A percentile compares a stretch with the other conserved stretches of the same genome.
Evolutionary conservation across 2,113 vertebrate genomes (phyloP).

Genomic region (Raja brachyura): DNA sequence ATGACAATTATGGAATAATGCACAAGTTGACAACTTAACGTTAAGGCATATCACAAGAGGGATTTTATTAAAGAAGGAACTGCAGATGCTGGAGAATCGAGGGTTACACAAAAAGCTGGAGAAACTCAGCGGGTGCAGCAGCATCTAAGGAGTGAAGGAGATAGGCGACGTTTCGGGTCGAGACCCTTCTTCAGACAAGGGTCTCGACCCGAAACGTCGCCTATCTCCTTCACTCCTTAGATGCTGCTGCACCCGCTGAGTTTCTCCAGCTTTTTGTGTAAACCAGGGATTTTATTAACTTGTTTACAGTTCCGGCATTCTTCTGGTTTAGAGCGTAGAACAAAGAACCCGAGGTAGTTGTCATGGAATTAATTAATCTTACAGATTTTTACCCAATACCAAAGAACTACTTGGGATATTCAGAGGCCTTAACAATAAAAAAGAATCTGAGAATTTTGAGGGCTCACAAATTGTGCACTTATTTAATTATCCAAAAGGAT

Average conservation of each 20-base stretch:
- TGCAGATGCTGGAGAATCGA: too few relatives aligned
- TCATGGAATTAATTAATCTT: neutral
- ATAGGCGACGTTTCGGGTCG: too few relatives aligned
- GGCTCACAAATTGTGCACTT: neutral
- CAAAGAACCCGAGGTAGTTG: neutral
- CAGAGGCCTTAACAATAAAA: neutral
- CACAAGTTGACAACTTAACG: neutral
- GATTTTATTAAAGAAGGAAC: too few relatives aligned
- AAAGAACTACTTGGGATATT: neutral
- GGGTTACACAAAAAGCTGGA: too few relatives aligned
- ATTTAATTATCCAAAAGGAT: constrained; percentile 16
- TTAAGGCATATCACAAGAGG: neutral
- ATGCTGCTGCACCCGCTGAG: too few relatives aligned
- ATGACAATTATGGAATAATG: neutral
- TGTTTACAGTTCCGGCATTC: neutral
- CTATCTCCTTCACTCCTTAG: too few relatives aligned
- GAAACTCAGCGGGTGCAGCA: too few relatives aligned
- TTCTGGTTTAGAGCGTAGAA: neutral
- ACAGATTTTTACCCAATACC: neutral
- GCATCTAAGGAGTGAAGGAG: too few relatives aligned
- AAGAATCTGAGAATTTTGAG: neutral
- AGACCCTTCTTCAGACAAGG: too few relatives aligned
- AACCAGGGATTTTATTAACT: neutral
- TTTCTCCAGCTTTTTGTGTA: too few relatives aligned
- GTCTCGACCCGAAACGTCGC: too few relatives aligned